A percentile compares a stretch with the other conserved stretches of the same genome.
Evolutionary conservation across 2,113 vertebrate genomes (phyloP).

Genomic region (Dryoscopus gambensis): DNA sequence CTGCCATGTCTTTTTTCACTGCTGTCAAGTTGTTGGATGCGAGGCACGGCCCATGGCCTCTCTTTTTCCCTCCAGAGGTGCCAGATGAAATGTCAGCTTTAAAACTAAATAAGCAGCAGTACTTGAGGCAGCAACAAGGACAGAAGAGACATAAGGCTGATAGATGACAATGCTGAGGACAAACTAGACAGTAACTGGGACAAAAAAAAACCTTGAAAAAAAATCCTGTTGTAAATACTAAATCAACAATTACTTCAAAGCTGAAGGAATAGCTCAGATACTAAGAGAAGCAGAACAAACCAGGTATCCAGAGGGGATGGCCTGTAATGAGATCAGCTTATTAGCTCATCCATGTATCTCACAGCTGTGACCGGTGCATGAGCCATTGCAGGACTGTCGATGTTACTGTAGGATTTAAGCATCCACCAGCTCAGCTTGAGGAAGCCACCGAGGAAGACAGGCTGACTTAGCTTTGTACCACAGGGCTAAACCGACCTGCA

Average conservation of each 20-base stretch:
- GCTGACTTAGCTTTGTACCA: not conserved
- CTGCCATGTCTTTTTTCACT: not conserved
- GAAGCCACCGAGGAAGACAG: not conserved
- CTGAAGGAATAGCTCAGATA: not conserved
- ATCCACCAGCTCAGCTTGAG: not conserved
- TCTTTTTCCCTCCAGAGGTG: not conserved
- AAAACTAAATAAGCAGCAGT: not conserved
- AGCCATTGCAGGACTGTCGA: not conserved
- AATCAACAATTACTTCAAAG: not conserved
- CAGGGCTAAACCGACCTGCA: not conserved
- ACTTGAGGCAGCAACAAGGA: not conserved
- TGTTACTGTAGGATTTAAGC: not conserved
- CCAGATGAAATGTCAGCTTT: constrained; percentile 1
- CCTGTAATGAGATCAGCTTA: not conserved
- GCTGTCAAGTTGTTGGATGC: not conserved
- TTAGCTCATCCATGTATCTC: not conserved
- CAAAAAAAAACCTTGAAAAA: not conserved
- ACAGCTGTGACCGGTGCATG: rapidly evolving
- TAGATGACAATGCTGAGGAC: not conserved
- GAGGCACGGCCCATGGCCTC: not conserved
- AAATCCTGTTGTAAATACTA: not conserved
- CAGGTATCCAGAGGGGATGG: not conserved
- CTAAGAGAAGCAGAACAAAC: not conserved
- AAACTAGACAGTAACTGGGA: not conserved
- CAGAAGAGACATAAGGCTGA: not conserved